A percentile compares a stretch with the other conserved stretches of the same genome.
These are phyloP conservation scores for Chaetura pelagica DNA, from an alignment of 2,113 vertebrate genomes.

Conservation along the genomic window DNA sequence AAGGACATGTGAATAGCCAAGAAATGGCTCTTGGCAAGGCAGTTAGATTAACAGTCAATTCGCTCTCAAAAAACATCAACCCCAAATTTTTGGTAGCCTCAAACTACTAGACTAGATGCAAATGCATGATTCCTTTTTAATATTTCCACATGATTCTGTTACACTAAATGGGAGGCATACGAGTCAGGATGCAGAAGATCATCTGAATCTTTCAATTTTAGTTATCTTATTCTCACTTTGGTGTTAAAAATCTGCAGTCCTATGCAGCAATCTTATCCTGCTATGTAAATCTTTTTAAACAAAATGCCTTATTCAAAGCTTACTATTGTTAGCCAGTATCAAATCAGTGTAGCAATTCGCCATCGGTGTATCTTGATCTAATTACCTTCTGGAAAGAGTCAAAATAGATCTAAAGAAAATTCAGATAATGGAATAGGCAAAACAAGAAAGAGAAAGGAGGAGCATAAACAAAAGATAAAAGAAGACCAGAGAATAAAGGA, in stretches of 20 bases:
- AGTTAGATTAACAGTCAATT: background rate
- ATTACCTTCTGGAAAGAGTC: constrained; percentile 51
- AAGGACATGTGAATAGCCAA: background rate
- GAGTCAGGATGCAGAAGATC: background rate
- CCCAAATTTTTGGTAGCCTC: background rate
- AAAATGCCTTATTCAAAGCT: constrained; percentile 49
- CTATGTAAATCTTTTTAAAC: constrained; percentile 61
- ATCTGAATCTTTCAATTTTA: background rate
- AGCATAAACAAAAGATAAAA: constrained; percentile 70
- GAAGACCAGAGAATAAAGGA: constrained; percentile 51
- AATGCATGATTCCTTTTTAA: background rate
- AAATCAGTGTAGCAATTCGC: constrained; percentile 50
- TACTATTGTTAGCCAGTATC: constrained; percentile 45
- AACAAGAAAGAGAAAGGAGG: constrained; percentile 66
- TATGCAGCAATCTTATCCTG: constrained; percentile 59
- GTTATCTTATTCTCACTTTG: constrained; percentile 47
- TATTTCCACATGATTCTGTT: background rate
- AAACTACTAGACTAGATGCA: background rate
- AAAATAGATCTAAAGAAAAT: constrained; percentile 70
- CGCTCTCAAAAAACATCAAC: background rate
- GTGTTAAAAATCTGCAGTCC: constrained; percentile 54
- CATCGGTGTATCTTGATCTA: constrained; percentile 49
- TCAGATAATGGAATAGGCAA: constrained; percentile 60
- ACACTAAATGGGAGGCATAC: background rate
- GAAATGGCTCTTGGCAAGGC: background rate